Evolutionary conservation across 2,888 invertebrate species (phyloP), one percentile per base, ranked within the genome.

Genomic region (Phymatocera aterrima): DNA sequence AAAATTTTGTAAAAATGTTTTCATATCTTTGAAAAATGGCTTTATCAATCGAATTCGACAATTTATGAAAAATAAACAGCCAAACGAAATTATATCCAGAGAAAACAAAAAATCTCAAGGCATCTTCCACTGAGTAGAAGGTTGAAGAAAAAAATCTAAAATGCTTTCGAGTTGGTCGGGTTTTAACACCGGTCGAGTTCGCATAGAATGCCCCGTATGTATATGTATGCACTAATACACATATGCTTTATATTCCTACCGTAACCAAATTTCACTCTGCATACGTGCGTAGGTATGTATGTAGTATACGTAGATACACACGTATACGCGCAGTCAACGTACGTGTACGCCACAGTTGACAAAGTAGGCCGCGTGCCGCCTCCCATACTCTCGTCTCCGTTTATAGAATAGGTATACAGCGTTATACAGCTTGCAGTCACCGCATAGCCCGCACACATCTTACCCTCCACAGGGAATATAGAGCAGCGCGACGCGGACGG

Each of bases 401-500:
- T 21, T 43, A 18, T 28, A n/a, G n/a, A n/a, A n/a, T n/a, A n/a
- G n/a, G n/a, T n/a, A n/a, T n/a, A n/a, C n/a, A n/a, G n/a, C n/a
- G n/a, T n/a, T n/a, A n/a, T n/a, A n/a, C n/a, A n/a, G n/a, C n/a
- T n/a, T n/a, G n/a, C n/a, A n/a, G n/a, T 8, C 46, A 15, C 68
- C 68, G 15, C 57, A 57, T 18, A 57, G 24, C 28, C 28, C 57
- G 21, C 57, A n/a, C 43, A 64, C 61, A 37, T 64, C 61, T 64
- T 64, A 64, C 61, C 61, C 34, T 64, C 68, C 68, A 68, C 12
- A 46, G 68, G 68, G 68, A 68, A 68, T 68, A 68, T 40, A 28
- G 28, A 24, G 60, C 21, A 3, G 5, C 34, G 21, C 61, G 5
- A 6, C n/a, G 24, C 24, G 43, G 46, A 68, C 37, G 57, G 37